Base-by-base conservation (phyloP, 2,888 invertebrate species). In the Lissonota sp. region DNA sequence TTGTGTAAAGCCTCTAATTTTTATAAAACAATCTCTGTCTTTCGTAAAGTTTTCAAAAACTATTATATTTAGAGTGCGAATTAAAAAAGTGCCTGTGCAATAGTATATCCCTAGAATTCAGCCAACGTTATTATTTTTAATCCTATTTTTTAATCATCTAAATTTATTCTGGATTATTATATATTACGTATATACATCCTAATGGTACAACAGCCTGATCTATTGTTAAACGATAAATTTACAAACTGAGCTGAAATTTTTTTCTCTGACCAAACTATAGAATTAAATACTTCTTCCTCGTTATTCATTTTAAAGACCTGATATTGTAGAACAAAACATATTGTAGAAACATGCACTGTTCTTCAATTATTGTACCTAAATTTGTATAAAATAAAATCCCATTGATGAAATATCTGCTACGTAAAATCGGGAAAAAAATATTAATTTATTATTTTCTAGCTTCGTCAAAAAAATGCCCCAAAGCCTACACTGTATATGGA, bases 41-140 rank as follows among this genome's bases (percentile, higher is more conserved):
- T 58, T 84, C 66, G 83, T 88, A 88, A 90, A 89, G 88, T 90
- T 89, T 87, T 89, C 86, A 88, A 86, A 90, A 90, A 89, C 85
- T 89, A 88, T 70, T 79, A 46, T 75, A 63, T 82, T 88, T 85
- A 78, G 82, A 84, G 91, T 91, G 91, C 91, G 83, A 86, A 86
- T 90, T 86, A 90, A 91, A 90, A 88, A 91, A 86, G 91, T 91
- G 91, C 91, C 86, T 88, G 91, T 91, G 91, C 90, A 90, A 83
- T 89, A 80, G 87, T 87, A 88, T 91, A 90, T 91, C 91, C 91
- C 91, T 91, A 91, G 91, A 89, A 91, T 91, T 91, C 91, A 91
- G 91, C 91, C 91, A 91, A 91, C 91, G 86, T 88, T 82, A 73
- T 83, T 75, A 62, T 67, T 79, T 82, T 67, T 57, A 46, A 49